phyloP scores from a whole-genome alignment of 2,797 vertebrate species.

The Paguma larvata region DNA sequence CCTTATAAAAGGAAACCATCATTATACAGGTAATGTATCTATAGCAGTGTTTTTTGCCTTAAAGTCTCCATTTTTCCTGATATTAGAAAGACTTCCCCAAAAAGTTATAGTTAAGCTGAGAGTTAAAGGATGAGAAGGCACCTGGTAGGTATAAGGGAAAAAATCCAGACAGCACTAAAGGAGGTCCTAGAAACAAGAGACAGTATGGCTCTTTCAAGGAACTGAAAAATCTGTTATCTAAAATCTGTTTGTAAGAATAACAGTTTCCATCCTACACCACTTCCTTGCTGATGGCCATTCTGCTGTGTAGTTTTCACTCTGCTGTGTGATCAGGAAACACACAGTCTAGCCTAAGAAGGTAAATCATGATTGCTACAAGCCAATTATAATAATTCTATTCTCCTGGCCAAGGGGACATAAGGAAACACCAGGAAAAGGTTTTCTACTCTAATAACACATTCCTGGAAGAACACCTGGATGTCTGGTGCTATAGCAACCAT shows the following conservation, averaged over 20 bases:
- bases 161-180: neutral
- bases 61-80: neutral
- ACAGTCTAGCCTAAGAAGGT: neutral
- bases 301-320: neutral
- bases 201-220: neutral
- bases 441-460: neutral
- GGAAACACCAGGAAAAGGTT: conserved; percentile 31
- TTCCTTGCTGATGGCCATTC: neutral
- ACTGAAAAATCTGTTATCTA: neutral
- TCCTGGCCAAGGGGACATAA: neutral
- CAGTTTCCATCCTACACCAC: neutral
- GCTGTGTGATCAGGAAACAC: conserved; percentile 1
- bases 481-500: conserved; percentile 32
- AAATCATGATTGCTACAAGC: neutral
- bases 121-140: neutral
- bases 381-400: neutral
- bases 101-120: neutral
- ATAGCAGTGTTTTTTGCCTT: neutral
- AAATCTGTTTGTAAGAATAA: neutral
- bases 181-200: neutral
- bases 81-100: neutral
- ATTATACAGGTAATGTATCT: neutral
- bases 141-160: neutral
- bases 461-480: neutral
- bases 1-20: neutral